Conservation (phyloP, 2,113 vertebrate species). For the Pseudorasbora parva region DNA sequence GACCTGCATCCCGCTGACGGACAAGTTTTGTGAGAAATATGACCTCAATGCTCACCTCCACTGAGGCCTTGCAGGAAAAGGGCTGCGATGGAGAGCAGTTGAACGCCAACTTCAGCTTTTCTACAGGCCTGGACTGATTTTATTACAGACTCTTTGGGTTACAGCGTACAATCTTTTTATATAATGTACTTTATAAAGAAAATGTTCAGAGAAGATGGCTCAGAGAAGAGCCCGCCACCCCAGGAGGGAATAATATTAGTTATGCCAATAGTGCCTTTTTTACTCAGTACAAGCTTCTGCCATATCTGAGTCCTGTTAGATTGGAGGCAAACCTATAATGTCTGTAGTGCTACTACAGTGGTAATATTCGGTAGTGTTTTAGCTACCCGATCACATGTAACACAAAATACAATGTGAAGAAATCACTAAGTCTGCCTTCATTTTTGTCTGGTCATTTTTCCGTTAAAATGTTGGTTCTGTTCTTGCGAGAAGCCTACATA, state of each 20-base stretch:
- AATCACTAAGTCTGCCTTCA: slow-evolving; percentile 17
- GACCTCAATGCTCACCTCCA: slow-evolving; percentile 94
- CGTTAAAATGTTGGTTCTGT: background rate
- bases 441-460: background rate
- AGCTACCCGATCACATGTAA: slow-evolving; percentile 79
- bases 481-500: background rate
- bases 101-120: too few relatives aligned
- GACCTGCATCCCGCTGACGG: slow-evolving; percentile 97
- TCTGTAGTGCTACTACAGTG: slow-evolving; percentile 76
- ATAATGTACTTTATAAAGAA: slow-evolving; percentile 54
- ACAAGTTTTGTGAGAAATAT: slow-evolving; percentile 99
- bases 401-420: slow-evolving; percentile 63
- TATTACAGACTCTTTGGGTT: background rate
- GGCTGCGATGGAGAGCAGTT: background rate
- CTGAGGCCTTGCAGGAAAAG: slow-evolving; percentile 69
- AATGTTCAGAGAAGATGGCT: too few relatives aligned
- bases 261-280: slow-evolving; percentile 79
- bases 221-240: slow-evolving; percentile 38
- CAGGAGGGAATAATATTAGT: slow-evolving; percentile 58
- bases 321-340: slow-evolving; percentile 71
- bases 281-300: slow-evolving; percentile 73
- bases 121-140: background rate
- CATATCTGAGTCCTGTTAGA: slow-evolving; percentile 73
- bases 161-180: slow-evolving; percentile 49
- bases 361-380: slow-evolving; percentile 91